Evolutionary conservation across 1,140 invertebrate species (phyloP).

Genomic region (Zaprionus ornatus): DNA sequence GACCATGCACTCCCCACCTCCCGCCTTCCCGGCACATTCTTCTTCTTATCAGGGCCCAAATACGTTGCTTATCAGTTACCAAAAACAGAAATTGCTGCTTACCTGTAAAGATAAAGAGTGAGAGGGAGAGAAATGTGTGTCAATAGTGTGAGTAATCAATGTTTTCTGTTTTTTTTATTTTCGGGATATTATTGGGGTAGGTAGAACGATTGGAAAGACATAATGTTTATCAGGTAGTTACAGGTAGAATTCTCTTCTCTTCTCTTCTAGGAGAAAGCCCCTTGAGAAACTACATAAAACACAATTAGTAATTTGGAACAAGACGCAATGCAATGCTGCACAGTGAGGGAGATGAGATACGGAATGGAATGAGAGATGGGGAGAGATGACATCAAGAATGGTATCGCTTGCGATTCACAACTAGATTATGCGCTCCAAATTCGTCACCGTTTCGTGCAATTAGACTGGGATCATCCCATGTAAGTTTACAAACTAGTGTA

Average conservation of each 20-base stretch:
- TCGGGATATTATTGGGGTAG: constrained; percentile 28
- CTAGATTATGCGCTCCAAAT: constrained; percentile 3
- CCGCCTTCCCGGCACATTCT: not conserved
- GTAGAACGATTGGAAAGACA: constrained; percentile 1
- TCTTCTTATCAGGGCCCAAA: not conserved
- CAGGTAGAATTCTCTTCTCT: not conserved
- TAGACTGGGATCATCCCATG: not conserved
- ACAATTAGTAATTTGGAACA: not conserved
- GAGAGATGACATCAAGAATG: not conserved
- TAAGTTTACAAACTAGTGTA: not conserved
- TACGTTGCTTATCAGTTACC: constrained; percentile 9
- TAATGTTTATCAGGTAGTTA: not conserved
- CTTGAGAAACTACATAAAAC: not conserved
- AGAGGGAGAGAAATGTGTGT: constrained; percentile 24
- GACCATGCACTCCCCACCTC: not conserved
- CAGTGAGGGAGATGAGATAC: not conserved
- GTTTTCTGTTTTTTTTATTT: not conserved
- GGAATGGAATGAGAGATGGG: no score
- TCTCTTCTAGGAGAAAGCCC: not conserved
- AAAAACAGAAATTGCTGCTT: constrained; percentile 27
- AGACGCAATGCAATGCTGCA: not conserved
- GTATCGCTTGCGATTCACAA: not conserved
- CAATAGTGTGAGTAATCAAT: constrained; percentile 23
- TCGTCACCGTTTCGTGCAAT: not conserved
- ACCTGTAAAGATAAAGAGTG: constrained; percentile 34